These are phyloP conservation scores for Micromussa lordhowensis DNA, from an alignment of 92 coral and sea anemone genomes.

Conservation along the genomic window DNA sequence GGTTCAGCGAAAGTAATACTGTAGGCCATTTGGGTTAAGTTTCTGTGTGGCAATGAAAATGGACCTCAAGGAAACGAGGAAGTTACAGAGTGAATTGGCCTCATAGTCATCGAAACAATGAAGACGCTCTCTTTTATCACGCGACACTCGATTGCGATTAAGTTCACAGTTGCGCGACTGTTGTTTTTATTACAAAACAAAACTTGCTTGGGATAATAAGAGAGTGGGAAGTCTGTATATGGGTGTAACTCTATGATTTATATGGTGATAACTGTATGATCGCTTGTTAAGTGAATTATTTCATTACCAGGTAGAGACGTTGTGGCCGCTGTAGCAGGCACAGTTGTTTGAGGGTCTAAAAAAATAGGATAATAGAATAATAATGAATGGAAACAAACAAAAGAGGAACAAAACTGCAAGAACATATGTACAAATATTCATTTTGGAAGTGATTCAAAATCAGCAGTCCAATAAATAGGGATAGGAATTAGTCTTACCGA, in stretches of 20 bases:
- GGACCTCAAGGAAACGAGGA: background rate
- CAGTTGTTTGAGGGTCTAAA: background rate
- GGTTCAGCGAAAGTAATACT: no score
- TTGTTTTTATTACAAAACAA: no score
- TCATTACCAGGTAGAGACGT: background rate
- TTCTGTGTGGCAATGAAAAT: no score
- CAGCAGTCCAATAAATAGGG: background rate
- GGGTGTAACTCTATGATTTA: background rate
- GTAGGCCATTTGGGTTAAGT: background rate
- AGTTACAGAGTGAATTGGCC: background rate
- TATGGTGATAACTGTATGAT: background rate
- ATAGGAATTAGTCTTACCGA: no score
- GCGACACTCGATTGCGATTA: no score
- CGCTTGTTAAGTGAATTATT: background rate
- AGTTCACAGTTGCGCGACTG: no score
- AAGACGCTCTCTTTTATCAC: no score
- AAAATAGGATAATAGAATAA: background rate
- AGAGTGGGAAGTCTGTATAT: background rate
- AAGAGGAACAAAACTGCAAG: background rate
- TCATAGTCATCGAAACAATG: background rate
- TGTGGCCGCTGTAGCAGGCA: background rate
- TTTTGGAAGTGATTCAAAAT: background rate
- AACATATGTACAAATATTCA: background rate
- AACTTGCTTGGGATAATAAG: background rate
- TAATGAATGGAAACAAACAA: background rate